phyloP scores from a whole-genome alignment of 1,140 invertebrate genomes.

The Drosophila sturtevanti region DNA sequence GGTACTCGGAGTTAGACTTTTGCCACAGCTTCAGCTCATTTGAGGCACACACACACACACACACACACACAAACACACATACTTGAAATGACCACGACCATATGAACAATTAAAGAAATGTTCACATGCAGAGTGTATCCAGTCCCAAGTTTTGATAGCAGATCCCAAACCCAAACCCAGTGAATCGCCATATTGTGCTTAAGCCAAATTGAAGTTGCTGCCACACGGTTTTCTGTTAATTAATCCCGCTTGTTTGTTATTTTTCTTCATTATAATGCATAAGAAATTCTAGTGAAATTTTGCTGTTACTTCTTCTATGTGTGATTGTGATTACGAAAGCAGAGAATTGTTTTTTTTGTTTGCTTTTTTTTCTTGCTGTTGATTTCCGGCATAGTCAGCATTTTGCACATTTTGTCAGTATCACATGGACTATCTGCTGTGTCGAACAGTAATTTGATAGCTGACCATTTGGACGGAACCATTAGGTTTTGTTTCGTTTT shows the following conservation, averaged over 20 bases:
- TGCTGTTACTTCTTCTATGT: conserved; percentile 1
- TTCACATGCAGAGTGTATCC: conserved; percentile 8
- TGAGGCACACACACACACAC: not conserved
- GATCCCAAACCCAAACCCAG: not conserved
- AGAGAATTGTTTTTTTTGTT: too few species aligned
- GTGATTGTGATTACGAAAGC: conserved; percentile 37
- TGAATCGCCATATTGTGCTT: not conserved
- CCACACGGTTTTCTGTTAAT: conserved; percentile 30
- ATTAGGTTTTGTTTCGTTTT: conserved; percentile 1
- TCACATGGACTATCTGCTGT: conserved; percentile 27
- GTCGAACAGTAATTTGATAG: conserved; percentile 13
- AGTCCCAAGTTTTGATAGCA: too few species aligned
- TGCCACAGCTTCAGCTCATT: conserved; percentile 7
- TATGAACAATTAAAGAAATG: conserved; percentile 16
- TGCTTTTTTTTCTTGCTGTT: too few species aligned
- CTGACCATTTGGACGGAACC: not conserved
- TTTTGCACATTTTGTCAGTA: conserved; percentile 34
- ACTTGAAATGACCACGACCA: not conserved
- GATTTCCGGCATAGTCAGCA: conserved; percentile 33
- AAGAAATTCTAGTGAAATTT: conserved; percentile 38
- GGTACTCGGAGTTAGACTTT: not conserved
- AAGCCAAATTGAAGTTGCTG: conserved; percentile 33
- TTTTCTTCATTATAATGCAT: conserved; percentile 26
- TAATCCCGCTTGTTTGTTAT: conserved; percentile 18
- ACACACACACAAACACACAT: not conserved